phyloP scores from a whole-genome alignment of 1,140 invertebrate genomes.

The Apis laboriosa region DNA sequence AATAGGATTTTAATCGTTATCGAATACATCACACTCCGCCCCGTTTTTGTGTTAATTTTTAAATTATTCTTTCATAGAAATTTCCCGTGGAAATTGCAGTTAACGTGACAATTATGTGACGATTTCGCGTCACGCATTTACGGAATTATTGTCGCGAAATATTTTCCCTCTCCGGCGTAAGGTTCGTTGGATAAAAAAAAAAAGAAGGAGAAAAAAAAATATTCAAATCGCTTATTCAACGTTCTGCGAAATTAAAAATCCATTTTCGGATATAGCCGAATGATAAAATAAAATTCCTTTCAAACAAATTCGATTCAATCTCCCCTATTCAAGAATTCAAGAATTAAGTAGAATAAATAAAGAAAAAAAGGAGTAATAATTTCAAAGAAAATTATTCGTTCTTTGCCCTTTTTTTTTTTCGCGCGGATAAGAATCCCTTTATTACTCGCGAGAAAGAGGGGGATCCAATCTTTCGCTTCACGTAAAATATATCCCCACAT shows the following conservation, averaged over 20 bases:
- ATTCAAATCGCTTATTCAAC: background rate
- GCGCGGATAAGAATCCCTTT: background rate
- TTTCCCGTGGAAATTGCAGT: constrained; percentile 11
- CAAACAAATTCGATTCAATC: background rate
- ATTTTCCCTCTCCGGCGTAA: background rate
- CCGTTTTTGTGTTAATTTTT: constrained; percentile 29
- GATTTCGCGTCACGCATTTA: constrained; percentile 10
- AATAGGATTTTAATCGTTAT: constrained; percentile 47
- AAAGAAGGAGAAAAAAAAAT: background rate
- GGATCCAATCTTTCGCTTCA: background rate
- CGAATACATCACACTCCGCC: constrained; percentile 6
- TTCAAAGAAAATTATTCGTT: too few species aligned
- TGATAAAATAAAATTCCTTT: background rate
- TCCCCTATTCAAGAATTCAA: background rate
- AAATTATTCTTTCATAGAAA: constrained; percentile 35
- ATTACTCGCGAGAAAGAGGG: background rate
- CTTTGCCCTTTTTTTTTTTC: background rate
- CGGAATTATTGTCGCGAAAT: constrained; percentile 14
- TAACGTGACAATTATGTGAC: constrained; percentile 22
- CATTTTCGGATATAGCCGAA: background rate
- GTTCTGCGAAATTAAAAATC: background rate
- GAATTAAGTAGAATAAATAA: background rate
- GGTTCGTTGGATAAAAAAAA: background rate
- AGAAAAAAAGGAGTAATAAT: background rate
- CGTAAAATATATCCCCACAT: background rate